Conservation (phyloP, 2,113 vertebrate genomes). For the Narcine bancroftii region DNA sequence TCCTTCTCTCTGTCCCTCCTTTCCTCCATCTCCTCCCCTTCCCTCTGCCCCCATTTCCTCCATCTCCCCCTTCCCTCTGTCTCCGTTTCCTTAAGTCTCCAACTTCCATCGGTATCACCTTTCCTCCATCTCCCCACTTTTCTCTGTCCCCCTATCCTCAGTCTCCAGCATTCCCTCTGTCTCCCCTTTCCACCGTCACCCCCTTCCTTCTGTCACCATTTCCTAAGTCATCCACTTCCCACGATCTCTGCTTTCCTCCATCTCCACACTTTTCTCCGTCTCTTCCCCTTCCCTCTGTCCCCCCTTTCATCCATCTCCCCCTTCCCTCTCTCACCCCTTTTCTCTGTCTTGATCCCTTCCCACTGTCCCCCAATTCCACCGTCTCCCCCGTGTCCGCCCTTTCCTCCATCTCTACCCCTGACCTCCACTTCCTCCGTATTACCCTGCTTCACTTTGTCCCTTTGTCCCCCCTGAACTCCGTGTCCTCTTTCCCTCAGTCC, state of each 20-base stretch:
- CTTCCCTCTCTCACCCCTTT: rapidly evolving
- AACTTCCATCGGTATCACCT: not conserved
- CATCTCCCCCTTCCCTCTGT: not conserved
- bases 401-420: too few species aligned
- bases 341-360: not conserved
- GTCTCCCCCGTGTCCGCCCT: too few species aligned
- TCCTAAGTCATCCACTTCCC: too few species aligned
- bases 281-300: not conserved
- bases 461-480: too few species aligned
- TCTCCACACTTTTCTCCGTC: not conserved
- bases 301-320: rapidly evolving
- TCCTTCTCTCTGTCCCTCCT: too few species aligned
- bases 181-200: rapidly evolving
- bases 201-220: too few species aligned
- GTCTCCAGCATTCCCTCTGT: not conserved
- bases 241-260: rapidly evolving
- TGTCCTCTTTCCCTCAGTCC: too few species aligned
- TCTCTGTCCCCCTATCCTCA: not conserved
- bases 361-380: not conserved
- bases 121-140: not conserved
- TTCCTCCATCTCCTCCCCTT: too few species aligned
- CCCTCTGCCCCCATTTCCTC: too few species aligned
- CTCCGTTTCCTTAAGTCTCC: too few species aligned
- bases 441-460: too few species aligned
- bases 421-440: too few species aligned